These are phyloP conservation scores for Takifugu bimaculatus DNA, from an alignment of 2,113 vertebrate genomes.

Conservation along the genomic window DNA sequence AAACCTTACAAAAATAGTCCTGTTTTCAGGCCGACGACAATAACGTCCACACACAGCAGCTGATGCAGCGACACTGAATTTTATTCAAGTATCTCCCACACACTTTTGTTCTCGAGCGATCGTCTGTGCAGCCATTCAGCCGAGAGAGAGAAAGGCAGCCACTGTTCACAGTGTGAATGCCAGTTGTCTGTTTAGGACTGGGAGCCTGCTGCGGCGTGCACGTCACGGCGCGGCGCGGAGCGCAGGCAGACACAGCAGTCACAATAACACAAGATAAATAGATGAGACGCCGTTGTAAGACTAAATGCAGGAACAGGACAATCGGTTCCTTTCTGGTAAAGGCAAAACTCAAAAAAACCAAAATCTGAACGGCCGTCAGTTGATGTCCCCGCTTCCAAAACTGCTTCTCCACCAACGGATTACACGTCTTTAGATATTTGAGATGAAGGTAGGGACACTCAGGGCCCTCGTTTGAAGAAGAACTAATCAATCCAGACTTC, in stretches of 20 bases:
- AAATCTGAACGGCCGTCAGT: conserved; percentile 20
- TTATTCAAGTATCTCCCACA: conserved; percentile 74
- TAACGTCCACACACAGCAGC: conserved; percentile 3
- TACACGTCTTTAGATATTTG: neutral
- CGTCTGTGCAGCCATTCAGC: conserved; percentile 59
- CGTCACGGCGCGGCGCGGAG: conserved; percentile 53
- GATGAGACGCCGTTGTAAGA: conserved; percentile 50
- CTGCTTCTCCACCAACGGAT: conserved; percentile 22
- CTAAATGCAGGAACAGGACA: conserved; percentile 41
- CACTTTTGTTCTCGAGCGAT: conserved; percentile 61
- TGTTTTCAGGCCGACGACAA: neutral
- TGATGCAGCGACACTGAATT: conserved; percentile 66
- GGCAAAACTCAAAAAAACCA: conserved; percentile 32
- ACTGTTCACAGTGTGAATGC: conserved; percentile 49
- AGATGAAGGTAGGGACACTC: conserved; percentile 9
- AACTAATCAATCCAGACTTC: neutral
- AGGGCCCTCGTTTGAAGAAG: conserved; percentile 15
- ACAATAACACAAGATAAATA: conserved; percentile 45
- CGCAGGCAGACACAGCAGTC: conserved; percentile 44
- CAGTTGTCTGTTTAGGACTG: conserved; percentile 41
- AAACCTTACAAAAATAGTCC: neutral
- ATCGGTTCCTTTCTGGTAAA: conserved; percentile 15
- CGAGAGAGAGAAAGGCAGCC: conserved; percentile 56
- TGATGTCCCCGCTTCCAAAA: conserved; percentile 5
- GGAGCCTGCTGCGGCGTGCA: conserved; percentile 51